Conservation (phyloP, 2,113 vertebrate genomes). For the Apus apus region DNA sequence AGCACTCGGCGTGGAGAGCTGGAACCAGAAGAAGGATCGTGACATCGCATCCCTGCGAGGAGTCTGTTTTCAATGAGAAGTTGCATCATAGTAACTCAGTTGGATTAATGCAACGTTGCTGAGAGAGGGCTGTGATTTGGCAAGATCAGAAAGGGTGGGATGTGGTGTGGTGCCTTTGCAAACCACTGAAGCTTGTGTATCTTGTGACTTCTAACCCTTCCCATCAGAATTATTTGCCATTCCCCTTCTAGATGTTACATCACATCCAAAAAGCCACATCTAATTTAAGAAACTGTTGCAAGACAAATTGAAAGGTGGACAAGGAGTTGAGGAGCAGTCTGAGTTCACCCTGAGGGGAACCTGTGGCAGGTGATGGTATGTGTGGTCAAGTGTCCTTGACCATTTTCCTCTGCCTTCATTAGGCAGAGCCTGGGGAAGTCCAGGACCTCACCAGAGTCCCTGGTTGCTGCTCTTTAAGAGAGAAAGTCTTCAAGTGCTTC, state of each 20-base stretch:
- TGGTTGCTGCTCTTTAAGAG: background rate
- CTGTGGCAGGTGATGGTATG: background rate
- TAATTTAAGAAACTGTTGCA: background rate
- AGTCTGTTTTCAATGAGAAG: background rate
- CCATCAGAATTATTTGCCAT: background rate
- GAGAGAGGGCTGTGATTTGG: background rate
- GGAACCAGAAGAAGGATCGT: fast-evolving
- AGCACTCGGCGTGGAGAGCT: fast-evolving
- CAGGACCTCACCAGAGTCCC: background rate
- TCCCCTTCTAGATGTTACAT: background rate
- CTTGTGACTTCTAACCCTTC: background rate
- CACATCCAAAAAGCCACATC: fast-evolving
- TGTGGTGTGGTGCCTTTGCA: background rate
- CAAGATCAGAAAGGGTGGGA: background rate
- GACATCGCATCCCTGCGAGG: fast-evolving
- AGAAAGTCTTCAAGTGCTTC: background rate
- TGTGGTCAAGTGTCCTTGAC: background rate
- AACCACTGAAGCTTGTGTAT: background rate
- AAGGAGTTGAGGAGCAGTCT: background rate
- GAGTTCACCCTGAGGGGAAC: background rate
- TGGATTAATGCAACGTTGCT: background rate
- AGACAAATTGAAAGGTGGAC: background rate
- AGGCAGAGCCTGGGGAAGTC: background rate
- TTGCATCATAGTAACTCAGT: background rate
- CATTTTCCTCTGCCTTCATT: background rate